phyloP scores from a whole-genome alignment of 2,797 vertebrate species.

The Clarias laeviceps region DNA sequence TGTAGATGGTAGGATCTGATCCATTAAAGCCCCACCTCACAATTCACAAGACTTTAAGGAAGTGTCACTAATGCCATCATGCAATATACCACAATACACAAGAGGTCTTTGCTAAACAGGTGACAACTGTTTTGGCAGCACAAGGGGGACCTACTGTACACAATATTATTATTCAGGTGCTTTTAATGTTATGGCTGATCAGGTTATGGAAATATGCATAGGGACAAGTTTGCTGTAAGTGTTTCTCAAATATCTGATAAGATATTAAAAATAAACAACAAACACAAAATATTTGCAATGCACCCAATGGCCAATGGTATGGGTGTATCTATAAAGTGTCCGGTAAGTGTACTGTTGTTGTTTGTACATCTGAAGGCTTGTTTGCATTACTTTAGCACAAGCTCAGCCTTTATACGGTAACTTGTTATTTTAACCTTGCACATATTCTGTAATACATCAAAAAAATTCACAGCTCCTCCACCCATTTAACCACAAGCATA shows the following conservation, averaged over 20 bases:
- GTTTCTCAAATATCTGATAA: not conserved
- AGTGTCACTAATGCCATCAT: too few relatives aligned
- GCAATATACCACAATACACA: too few relatives aligned
- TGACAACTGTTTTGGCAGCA: too few relatives aligned
- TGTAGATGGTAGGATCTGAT: too few relatives aligned
- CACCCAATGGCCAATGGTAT: not conserved
- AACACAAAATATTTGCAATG: not conserved
- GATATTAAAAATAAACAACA: not conserved
- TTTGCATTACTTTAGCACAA: not conserved
- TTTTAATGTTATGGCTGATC: too few relatives aligned
- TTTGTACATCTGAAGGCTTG: not conserved
- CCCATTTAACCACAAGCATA: conserved; percentile 47
- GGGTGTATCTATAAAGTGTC: not conserved
- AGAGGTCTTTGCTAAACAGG: too few relatives aligned
- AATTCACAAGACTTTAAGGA: too few relatives aligned
- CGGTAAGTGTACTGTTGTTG: not conserved
- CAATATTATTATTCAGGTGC: too few relatives aligned
- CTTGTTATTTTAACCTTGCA: not conserved
- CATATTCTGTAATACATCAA: not conserved
- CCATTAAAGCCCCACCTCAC: too few relatives aligned
- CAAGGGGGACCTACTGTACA: too few relatives aligned
- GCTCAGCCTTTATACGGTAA: not conserved
- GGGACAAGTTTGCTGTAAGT: not conserved
- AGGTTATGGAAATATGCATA: too few relatives aligned
- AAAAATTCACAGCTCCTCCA: conserved; percentile 60